A percentile compares a stretch with the other conserved stretches of the same genome.
Conservation (phyloP, 2,888 invertebrate species). For the Pseudococcus jackbeardsleyi region DNA sequence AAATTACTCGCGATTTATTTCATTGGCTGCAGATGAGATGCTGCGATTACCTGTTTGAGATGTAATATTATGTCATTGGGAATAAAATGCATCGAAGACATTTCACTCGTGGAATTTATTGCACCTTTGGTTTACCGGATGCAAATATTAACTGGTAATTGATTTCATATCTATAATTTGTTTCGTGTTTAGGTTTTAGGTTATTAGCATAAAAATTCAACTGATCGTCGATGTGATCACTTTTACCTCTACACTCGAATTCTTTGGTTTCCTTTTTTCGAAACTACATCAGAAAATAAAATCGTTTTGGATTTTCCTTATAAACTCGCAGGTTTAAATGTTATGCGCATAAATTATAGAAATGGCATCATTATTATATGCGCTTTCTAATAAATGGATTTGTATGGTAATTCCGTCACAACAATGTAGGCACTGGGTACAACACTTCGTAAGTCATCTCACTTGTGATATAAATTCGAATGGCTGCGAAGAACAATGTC, state of each 20-base stretch:
- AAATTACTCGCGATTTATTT: background rate
- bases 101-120: background rate
- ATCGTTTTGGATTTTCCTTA: constrained; percentile 11
- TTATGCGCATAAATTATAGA: constrained; percentile 43
- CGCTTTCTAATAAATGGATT: constrained; percentile 51
- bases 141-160: background rate
- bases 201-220: background rate
- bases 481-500: background rate
- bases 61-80: background rate
- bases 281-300: background rate
- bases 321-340: background rate
- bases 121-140: background rate
- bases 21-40: background rate
- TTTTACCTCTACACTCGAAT: background rate
- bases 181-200: background rate
- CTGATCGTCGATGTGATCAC: background rate
- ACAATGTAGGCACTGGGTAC: background rate
- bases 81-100: background rate
- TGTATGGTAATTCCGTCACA: constrained; percentile 42
- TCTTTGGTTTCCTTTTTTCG: background rate
- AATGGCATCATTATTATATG: constrained; percentile 1
- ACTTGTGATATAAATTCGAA: constrained; percentile 1
- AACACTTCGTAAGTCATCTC: constrained; percentile 15
- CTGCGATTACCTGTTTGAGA: too few species aligned
- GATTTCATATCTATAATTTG: background rate